Evolutionary conservation across 2,113 vertebrate species (phyloP).

Genomic region (Sander vitreus): DNA sequence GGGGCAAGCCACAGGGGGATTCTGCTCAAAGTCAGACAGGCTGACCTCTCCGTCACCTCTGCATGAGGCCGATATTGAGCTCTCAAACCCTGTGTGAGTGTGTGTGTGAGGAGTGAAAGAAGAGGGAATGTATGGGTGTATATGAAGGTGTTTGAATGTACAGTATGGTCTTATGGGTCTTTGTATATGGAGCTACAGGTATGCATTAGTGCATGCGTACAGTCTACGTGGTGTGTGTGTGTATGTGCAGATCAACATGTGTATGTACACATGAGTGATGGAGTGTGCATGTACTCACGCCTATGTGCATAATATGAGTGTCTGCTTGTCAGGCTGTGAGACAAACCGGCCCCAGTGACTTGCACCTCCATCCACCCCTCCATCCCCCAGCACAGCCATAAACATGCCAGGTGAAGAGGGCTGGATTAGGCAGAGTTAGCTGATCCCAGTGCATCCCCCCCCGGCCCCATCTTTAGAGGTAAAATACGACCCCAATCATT

Average conservation of each 20-base stretch:
- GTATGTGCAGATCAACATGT: conserved; percentile 4
- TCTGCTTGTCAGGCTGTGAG: conserved; percentile 64
- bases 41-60: conserved; percentile 91
- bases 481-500: conserved; percentile 75
- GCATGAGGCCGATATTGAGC: conserved; percentile 84
- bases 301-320: conserved; percentile 46
- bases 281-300: conserved; percentile 35
- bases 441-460: conserved; percentile 43
- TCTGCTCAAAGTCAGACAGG: conserved; percentile 91
- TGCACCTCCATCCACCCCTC: background rate
- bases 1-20: conserved; percentile 81
- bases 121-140: conserved; percentile 19
- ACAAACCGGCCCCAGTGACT: conserved; percentile 64
- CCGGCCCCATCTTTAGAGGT: conserved; percentile 72
- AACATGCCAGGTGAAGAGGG: conserved; percentile 74
- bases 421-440: conserved; percentile 61
- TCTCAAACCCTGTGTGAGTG: conserved; percentile 56
- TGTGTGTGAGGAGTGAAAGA: conserved; percentile 31
- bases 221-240: conserved; percentile 15
- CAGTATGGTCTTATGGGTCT: background rate
- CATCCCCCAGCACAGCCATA: conserved; percentile 59
- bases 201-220: background rate
- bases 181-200: conserved; percentile 31
- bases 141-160: conserved; percentile 20
- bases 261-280: conserved; percentile 29